Percentiles rank a stretch among this genome's conserved stretches.
Evolutionary conservation across 2,888 invertebrate species (phyloP).

Genomic region (Monochamus alternatus): DNA sequence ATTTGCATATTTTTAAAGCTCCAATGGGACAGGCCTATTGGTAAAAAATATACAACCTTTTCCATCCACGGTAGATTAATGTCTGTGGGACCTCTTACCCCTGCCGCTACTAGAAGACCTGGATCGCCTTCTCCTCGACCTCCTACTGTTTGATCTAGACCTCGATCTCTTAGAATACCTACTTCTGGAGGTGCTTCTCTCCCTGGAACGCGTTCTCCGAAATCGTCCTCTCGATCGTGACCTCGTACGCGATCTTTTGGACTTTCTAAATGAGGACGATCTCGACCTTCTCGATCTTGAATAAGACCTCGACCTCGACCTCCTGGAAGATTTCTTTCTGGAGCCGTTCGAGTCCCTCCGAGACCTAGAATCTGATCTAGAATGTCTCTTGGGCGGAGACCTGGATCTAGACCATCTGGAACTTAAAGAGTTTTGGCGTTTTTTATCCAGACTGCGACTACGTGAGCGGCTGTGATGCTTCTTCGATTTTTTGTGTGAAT

Average conservation of each 20-base stretch:
- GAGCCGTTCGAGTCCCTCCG: conserved; percentile 40
- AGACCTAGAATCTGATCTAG: conserved; percentile 41
- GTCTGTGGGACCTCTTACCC: conserved; percentile 62
- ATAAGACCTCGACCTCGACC: conserved; percentile 51
- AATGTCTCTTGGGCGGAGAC: conserved; percentile 45
- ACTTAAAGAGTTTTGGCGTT: conserved; percentile 15
- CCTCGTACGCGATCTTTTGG: conserved; percentile 48
- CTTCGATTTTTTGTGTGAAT: conserved; percentile 48
- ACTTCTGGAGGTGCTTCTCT: conserved; percentile 46
- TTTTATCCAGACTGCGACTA: conserved; percentile 43
- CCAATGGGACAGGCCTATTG: conserved; percentile 15
- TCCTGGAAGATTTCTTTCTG: conserved; percentile 37
- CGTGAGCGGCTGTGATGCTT: conserved; percentile 45
- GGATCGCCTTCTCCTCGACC: conserved; percentile 46
- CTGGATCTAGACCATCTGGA: conserved; percentile 46
- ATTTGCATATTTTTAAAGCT: conserved; percentile 44
- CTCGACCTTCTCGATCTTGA: conserved; percentile 49
- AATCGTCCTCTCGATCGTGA: conserved; percentile 46
- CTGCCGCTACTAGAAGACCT: conserved; percentile 55
- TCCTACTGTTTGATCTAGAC: conserved; percentile 38
- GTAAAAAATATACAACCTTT: conserved; percentile 54
- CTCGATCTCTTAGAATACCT: conserved; percentile 48
- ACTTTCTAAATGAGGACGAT: conserved; percentile 50
- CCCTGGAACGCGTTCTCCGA: conserved; percentile 52
- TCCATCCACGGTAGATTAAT: conserved; percentile 49